Evolutionary conservation across 2,888 invertebrate species (phyloP).

Genomic region (Tortricodes alternella): DNA sequence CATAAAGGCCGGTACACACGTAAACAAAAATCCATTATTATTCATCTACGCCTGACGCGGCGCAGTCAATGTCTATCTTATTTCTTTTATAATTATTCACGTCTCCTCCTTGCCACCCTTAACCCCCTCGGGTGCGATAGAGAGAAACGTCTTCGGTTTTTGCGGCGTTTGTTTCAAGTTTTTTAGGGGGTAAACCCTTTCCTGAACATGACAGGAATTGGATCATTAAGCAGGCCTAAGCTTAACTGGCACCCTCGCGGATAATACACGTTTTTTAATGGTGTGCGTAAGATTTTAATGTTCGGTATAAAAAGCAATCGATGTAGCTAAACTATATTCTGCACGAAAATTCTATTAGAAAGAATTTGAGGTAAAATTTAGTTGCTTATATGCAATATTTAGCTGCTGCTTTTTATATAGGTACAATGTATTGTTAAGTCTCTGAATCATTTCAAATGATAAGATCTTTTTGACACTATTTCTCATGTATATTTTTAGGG

Average conservation of each 20-base stretch:
- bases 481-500: too few species aligned
- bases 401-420: too few species aligned
- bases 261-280: slow-evolving; percentile 46
- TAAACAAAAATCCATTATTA: slow-evolving; percentile 79
- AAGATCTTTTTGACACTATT: too few species aligned
- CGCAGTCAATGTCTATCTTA: slow-evolving; percentile 82
- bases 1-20: slow-evolving; percentile 70
- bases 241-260: slow-evolving; percentile 62
- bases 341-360: too few species aligned
- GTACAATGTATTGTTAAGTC: background rate
- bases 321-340: too few species aligned
- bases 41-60: slow-evolving; percentile 78
- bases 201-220: slow-evolving; percentile 83
- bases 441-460: too few species aligned
- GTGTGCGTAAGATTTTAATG: slow-evolving; percentile 15
- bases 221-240: slow-evolving; percentile 81
- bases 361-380: too few species aligned
- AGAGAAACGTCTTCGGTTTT: slow-evolving; percentile 80
- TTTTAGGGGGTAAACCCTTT: slow-evolving; percentile 82
- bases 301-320: too few species aligned
- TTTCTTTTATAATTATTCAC: slow-evolving; percentile 83
- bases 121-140: slow-evolving; percentile 54
- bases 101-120: slow-evolving; percentile 55
- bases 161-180: slow-evolving; percentile 83
- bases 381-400: too few species aligned